Evolutionary conservation across 2,797 vertebrate genomes (phyloP), one percentile per base, ranked within the genome.

Genomic region (Spatula versicolor): DNA sequence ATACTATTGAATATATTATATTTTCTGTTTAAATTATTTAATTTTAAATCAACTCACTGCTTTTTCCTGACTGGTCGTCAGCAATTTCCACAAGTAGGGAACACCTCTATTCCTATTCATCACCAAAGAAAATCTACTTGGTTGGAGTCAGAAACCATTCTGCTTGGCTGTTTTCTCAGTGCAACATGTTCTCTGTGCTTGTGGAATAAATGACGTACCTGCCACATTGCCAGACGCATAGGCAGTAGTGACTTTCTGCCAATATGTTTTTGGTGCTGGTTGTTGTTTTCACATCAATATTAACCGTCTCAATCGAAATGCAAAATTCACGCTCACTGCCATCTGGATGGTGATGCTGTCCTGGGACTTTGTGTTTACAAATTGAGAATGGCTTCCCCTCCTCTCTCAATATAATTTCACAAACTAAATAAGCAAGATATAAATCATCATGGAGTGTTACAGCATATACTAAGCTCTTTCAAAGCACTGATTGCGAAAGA

Each of bases 231-330:
- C 74, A 88, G 71, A 69, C 63, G 52, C 39, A n/a, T 13, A 66
- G 67, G 67, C 64, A 88, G 56, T 37, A 75, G 37, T n/a, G 94
- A 52, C 50, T 81, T 83, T 86, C 55, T 84, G 71, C 72, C 78
- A 90, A 52, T 20, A 11, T 14, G 43, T 3, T 19, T 4, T 52
- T 71, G 26, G 28, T 35, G 26, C 20, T 35, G 20, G 26, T 73
- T 64, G 11, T 64, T 88, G 67, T 78, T 83, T 88, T 89, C 62
- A 82, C 33, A 79, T 84, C 63, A 76, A 21, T 68, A 86, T 86
- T 50, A 92, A 88, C 81, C 37, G 69, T 20, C 46, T 84, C 63
- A 63, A 73, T 79, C 88, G 89, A 93, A 94, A 94, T 80, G 78
- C 63, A 94, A 63, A 93, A 92, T 82, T 93, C 81, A 67, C 14